Evolutionary conservation across 2,888 invertebrate genomes (phyloP).

Genomic region (Lacanobia wlatinum): DNA sequence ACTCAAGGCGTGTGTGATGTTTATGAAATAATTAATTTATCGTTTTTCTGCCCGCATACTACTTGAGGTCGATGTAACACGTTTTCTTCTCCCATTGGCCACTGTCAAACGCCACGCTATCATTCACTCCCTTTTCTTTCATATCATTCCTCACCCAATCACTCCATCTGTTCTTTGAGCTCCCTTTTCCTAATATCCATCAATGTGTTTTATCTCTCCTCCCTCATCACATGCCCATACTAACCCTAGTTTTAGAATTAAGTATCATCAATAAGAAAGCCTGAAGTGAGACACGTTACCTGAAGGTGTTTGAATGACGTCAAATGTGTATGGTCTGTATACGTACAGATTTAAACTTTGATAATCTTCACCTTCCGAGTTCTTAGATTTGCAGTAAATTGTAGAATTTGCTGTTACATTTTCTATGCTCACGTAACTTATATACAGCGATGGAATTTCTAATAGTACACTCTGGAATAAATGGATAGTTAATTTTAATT

Average conservation of each 20-base stretch:
- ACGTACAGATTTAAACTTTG: constrained; percentile 73
- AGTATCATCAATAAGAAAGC: not conserved
- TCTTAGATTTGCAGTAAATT: constrained; percentile 77
- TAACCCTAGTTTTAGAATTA: not conserved
- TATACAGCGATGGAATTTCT: constrained; percentile 76
- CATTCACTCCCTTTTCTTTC: not conserved
- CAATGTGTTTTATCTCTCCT: too few relatives aligned
- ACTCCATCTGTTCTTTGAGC: too few relatives aligned
- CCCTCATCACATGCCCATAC: too few relatives aligned
- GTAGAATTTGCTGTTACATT: constrained; percentile 75
- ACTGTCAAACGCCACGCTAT: not conserved
- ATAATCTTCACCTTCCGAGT: constrained; percentile 67
- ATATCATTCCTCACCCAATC: not conserved
- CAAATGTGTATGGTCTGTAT: constrained; percentile 77
- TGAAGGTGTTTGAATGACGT: constrained; percentile 76
- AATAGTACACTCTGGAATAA: constrained; percentile 73
- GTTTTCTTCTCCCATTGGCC: not conserved
- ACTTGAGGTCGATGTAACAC: too few relatives aligned
- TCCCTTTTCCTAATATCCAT: too few relatives aligned
- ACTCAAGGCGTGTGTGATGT: too few relatives aligned
- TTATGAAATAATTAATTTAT: too few relatives aligned
- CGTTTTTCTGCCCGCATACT: too few relatives aligned
- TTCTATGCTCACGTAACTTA: constrained; percentile 77
- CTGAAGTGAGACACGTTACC: constrained; percentile 68
- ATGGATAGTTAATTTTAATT: not conserved